phyloP scores from a whole-genome alignment of 37 sponge, comb jelly and placozoan species.

The Sycon ciliatum region DNA sequence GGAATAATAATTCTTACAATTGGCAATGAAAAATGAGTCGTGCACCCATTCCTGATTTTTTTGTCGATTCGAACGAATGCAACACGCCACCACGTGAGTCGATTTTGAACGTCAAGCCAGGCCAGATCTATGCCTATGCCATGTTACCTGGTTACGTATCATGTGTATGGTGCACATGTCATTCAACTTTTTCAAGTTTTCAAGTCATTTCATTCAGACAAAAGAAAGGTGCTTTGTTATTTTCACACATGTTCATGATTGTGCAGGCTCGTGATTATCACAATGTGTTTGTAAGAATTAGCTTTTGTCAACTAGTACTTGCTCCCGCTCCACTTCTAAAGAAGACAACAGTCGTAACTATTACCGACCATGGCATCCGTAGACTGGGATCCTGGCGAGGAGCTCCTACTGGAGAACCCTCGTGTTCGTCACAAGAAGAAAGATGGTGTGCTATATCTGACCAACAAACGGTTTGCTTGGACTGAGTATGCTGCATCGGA shows the following conservation, averaged over 20 bases:
- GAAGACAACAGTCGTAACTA: background rate
- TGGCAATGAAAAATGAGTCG: too few relatives aligned
- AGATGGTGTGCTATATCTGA: slow-evolving; percentile 57
- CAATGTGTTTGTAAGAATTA: too few relatives aligned
- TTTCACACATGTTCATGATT: too few relatives aligned
- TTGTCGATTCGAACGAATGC: too few relatives aligned
- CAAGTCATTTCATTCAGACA: background rate
- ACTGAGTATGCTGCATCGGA: slow-evolving; percentile 31
- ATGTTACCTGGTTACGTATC: too few relatives aligned
- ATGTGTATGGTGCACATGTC: background rate
- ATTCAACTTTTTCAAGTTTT: background rate
- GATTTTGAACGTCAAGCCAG: too few relatives aligned
- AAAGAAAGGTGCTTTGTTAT: too few relatives aligned
- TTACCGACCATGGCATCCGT: slow-evolving; percentile 10
- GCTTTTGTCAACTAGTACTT: too few relatives aligned
- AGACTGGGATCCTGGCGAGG: slow-evolving; percentile 30
- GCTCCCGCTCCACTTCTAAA: background rate
- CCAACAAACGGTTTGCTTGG: slow-evolving; percentile 62
- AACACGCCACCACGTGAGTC: too few relatives aligned
- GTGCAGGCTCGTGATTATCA: background rate
- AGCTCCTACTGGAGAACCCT: slow-evolving; percentile 42
- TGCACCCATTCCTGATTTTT: too few relatives aligned
- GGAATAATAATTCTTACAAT: too few relatives aligned
- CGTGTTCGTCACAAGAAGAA: slow-evolving; percentile 59
- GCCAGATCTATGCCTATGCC: too few relatives aligned